Evolutionary conservation across 2,888 invertebrate genomes (phyloP), one percentile per base, ranked within the genome.

Genomic region (Drosophila planitibia): DNA sequence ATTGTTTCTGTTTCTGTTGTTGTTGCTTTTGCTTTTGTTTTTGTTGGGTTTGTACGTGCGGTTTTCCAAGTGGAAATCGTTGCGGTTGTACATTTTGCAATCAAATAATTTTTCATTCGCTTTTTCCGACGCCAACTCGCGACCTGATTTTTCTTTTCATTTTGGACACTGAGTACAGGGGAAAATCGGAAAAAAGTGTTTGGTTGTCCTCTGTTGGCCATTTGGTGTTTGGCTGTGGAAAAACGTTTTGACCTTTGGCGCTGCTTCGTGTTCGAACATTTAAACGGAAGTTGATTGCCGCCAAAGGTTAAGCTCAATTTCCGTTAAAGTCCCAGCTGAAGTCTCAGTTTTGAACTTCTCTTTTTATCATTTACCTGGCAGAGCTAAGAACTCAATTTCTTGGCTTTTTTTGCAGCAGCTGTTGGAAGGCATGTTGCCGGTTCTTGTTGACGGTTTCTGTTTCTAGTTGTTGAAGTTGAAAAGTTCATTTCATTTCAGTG

Each of bases 261-360:
- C 74, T 74, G 75, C 76, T 70, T 91, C 91, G 87, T 89, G 90
- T 84, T 89, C 84, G 85, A 90, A 89, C 91, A 89, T 90, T 89
- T 90, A 91, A 88, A 91, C 91, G 88, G 88, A 91, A 89, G 91
- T 90, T 85, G 85, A 83, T 89, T 83, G 81, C 87, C 90, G 85
- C 79, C 88, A 91, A 84, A 91, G 87, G 91, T 87, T 86, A 87
- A 89, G 80, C 82, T 77, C 91, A 87, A 91, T 87, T 91, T 87
- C 84, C 91, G 90, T 89, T 91, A 79, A 82, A 86, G 62, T 68
- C 64, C 52, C 80, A 74, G 76, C 75, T 54, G 54, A 68, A 53
- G 52, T 49, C 62, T 61, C 55, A 28, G 39, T 14, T 52, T 47
- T 47, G 64, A 25, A 44, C 41, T 49, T 53, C 19, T 14, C 47